A percentile compares a stretch with the other conserved stretches of the same genome.
These are phyloP conservation scores for Herpailurus yagouaroundi DNA, from an alignment of 2,113 vertebrate species.

Conservation along the genomic window DNA sequence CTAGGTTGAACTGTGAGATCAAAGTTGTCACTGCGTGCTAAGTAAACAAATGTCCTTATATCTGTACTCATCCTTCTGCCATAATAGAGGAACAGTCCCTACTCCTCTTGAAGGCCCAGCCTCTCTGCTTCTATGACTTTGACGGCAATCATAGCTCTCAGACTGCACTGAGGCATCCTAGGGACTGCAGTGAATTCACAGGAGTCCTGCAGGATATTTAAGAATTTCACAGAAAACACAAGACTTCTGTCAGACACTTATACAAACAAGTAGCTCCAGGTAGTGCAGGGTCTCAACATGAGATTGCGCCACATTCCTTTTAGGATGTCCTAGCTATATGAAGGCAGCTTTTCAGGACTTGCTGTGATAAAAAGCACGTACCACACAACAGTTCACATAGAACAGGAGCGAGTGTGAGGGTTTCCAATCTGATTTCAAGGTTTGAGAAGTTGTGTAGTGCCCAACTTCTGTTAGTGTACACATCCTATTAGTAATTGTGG, in stretches of 20 bases:
- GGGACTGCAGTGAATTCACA: neutral
- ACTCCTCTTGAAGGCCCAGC: neutral
- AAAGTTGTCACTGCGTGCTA: neutral
- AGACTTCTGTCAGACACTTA: neutral
- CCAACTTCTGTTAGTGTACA: neutral
- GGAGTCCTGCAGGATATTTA: neutral
- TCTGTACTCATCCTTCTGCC: neutral
- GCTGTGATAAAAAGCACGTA: conserved; percentile 7
- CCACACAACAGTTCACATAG: neutral
- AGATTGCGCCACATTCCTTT: neutral
- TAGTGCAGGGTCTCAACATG: neutral
- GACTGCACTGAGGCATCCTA: neutral
- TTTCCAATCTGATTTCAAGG: neutral
- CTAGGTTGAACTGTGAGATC: neutral
- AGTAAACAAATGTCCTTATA: neutral
- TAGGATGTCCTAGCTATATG: neutral
- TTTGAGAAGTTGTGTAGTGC: neutral
- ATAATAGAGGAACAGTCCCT: neutral
- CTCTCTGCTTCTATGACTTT: neutral
- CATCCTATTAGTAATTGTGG: neutral
- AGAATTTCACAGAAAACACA: conserved; percentile 5
- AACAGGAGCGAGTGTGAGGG: neutral
- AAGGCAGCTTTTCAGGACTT: neutral
- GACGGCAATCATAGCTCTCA: neutral
- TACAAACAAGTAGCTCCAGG: neutral